phyloP scores from a whole-genome alignment of 2,888 invertebrate species.

The Cheilosia variabilis region DNA sequence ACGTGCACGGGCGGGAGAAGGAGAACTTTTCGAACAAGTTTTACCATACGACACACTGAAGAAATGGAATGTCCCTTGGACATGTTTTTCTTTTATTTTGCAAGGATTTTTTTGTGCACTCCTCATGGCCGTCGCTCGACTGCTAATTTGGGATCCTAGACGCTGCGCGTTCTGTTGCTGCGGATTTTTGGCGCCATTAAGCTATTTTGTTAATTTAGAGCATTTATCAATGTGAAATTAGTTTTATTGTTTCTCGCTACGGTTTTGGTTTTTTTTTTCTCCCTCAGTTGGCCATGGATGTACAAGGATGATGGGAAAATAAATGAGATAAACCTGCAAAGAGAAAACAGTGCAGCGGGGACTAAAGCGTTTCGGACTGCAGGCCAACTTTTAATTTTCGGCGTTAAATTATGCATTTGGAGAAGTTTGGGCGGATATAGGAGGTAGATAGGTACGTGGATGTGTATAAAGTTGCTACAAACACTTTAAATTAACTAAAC shows the following conservation, averaged over 20 bases:
- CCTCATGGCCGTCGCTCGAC: conserved; percentile 52
- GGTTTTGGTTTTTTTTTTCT: conserved; percentile 15
- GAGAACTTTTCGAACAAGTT: conserved; percentile 36
- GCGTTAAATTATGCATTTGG: conserved; percentile 43
- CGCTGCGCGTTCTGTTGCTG: conserved; percentile 44
- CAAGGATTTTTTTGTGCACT: conserved; percentile 37
- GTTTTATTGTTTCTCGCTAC: conserved; percentile 52
- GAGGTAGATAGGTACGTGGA: not conserved
- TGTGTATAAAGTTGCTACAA: not conserved
- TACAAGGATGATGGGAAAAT: conserved; percentile 3
- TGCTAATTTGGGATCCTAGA: conserved; percentile 70
- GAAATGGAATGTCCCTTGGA: conserved; percentile 52
- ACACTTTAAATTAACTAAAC: not conserved
- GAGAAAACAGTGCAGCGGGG: not conserved
- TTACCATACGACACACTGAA: conserved; percentile 27
- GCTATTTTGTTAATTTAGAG: conserved; percentile 74
- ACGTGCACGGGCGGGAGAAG: not conserved
- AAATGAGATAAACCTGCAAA: not conserved
- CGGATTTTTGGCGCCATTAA: conserved; percentile 72
- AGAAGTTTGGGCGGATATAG: conserved; percentile 37
- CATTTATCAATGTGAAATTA: conserved; percentile 73
- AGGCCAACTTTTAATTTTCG: conserved; percentile 51
- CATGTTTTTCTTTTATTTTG: conserved; percentile 23
- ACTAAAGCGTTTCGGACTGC: conserved; percentile 6
- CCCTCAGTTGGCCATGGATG: not conserved